These are phyloP conservation scores for Bolinopsis microptera DNA, from an alignment of 37 sponge, comb jelly and placozoan species.

Conservation along the genomic window DNA sequence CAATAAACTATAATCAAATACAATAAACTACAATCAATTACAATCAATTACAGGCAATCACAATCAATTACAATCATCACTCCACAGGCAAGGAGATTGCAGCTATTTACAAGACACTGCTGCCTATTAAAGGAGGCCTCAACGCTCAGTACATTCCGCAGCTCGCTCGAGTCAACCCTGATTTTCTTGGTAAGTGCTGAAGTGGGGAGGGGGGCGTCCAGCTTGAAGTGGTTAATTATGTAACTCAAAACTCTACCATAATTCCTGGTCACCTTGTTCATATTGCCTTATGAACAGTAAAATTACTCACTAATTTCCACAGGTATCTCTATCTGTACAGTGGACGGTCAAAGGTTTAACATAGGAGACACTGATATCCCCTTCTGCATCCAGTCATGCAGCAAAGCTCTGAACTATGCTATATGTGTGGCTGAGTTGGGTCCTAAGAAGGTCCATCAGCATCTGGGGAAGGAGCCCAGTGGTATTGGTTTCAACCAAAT, in stretches of 20 bases:
- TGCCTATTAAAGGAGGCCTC: background rate
- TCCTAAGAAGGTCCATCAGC: slow-evolving; percentile 64
- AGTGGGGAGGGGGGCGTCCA: background rate
- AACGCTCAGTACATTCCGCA: slow-evolving; percentile 84
- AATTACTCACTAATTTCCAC: background rate
- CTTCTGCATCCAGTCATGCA: slow-evolving; percentile 68
- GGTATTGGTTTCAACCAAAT: slow-evolving; percentile 65
- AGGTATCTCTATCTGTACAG: slow-evolving; percentile 77
- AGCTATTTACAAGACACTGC: slow-evolving; percentile 24
- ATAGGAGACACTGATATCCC: slow-evolving; percentile 59
- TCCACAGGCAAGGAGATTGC: slow-evolving; percentile 46
- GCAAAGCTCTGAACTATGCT: slow-evolving; percentile 68
- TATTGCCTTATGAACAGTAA: background rate
- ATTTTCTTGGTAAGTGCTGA: slow-evolving; percentile 73
- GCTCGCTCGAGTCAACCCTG: slow-evolving; percentile 73
- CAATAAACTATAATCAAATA: too few relatives aligned
- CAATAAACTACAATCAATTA: too few relatives aligned
- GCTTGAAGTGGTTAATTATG: background rate
- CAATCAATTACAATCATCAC: too few relatives aligned
- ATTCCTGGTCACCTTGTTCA: background rate
- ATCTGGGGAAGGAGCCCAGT: slow-evolving; percentile 69
- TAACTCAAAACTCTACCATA: background rate
- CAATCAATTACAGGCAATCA: too few relatives aligned
- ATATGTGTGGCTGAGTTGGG: slow-evolving; percentile 30
- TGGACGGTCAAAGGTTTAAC: slow-evolving; percentile 80